Percentiles rank a stretch among this genome's conserved stretches.
These are phyloP conservation scores for Sarcophilus harrisii DNA, from an alignment of 2,797 vertebrate species.

Conservation along the genomic window DNA sequence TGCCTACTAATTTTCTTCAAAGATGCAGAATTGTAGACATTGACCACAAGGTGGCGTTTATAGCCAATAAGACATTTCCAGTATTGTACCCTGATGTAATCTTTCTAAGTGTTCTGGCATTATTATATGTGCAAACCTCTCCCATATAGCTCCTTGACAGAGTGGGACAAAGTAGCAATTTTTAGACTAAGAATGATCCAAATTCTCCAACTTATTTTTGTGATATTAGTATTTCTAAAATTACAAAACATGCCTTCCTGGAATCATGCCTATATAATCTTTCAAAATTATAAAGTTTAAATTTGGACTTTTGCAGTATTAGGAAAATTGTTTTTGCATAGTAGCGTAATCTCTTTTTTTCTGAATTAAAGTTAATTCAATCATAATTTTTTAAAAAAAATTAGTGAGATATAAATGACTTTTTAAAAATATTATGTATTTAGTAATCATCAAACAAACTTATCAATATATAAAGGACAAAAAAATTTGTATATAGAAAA, in stretches of 20 bases:
- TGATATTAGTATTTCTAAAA: slow-evolving; percentile 45
- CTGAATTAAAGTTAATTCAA: not conserved
- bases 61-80: slow-evolving; percentile 51
- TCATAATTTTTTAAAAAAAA: slow-evolving; percentile 14
- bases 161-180: not conserved
- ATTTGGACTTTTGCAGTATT: slow-evolving; percentile 36
- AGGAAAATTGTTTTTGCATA: slow-evolving; percentile 4
- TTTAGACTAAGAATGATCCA: slow-evolving; percentile 36
- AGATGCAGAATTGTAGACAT: slow-evolving; percentile 38
- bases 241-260: slow-evolving; percentile 29
- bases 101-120: not conserved
- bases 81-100: not conserved
- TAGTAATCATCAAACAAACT: not conserved
- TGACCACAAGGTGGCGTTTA: slow-evolving; percentile 78
- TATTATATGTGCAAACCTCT: not conserved
- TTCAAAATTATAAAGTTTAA: slow-evolving; percentile 24
- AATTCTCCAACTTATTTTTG: slow-evolving; percentile 48
- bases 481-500: not conserved
- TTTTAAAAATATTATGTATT: not conserved
- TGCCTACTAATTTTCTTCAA: not conserved
- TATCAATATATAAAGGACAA: not conserved
- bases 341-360: slow-evolving; percentile 24
- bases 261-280: slow-evolving; percentile 35
- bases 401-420: not conserved
- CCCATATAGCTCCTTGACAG: slow-evolving; percentile 18